Evolutionary conservation across 2,888 invertebrate species (phyloP).

Genomic region (Nemotelus nigrinus): DNA sequence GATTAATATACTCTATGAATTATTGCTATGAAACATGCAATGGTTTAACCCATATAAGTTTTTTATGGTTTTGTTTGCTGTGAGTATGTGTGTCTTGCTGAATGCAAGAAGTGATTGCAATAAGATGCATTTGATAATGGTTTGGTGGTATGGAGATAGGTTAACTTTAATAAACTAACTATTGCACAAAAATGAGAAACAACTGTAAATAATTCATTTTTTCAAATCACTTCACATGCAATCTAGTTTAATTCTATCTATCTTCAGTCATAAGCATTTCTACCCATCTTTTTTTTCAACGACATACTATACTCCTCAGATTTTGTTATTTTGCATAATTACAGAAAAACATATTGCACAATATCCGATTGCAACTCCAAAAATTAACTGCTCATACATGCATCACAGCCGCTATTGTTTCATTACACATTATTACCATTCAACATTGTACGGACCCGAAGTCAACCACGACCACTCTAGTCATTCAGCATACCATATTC

Average conservation of each 20-base stretch:
- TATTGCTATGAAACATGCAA: constrained; percentile 10
- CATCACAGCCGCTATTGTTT: neutral
- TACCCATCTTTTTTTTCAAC: no score
- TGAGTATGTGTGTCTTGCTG: neutral
- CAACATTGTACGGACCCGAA: neutral
- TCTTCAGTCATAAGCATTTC: no score
- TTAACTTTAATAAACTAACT: neutral
- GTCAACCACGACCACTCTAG: no score
- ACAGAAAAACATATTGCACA: neutral
- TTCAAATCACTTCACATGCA: no score
- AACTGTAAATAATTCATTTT: neutral
- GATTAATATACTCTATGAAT: constrained; percentile 27
- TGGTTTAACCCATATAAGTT: constrained; percentile 5
- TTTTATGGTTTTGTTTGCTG: neutral
- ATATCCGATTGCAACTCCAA: neutral
- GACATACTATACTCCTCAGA: no score
- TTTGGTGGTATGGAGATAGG: neutral
- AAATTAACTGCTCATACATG: neutral
- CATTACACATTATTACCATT: neutral
- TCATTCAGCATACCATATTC: neutral
- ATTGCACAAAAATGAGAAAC: neutral
- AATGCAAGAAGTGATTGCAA: no score
- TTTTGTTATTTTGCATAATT: no score
- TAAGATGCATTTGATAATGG: neutral
- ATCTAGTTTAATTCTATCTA: no score